A percentile compares a stretch with the other conserved stretches of the same genome.
Conservation (phyloP, 1,140 invertebrate species). For the Eumaeus atala region DNA sequence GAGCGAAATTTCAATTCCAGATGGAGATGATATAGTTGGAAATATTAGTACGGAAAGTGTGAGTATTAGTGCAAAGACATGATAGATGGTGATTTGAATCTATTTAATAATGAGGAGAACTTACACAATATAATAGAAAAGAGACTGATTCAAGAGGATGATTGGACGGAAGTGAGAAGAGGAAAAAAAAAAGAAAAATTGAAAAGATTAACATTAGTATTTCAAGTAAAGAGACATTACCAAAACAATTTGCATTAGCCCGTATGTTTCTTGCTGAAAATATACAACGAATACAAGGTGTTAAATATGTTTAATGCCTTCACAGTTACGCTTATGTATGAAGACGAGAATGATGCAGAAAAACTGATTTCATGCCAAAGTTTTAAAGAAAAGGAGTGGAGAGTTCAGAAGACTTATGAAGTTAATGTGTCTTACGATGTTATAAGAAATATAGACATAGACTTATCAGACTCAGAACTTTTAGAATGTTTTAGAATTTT, state of each 20-base stretch:
- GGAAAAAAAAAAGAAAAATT: constrained; percentile 16
- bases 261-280: constrained; percentile 16
- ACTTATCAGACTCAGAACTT: constrained; percentile 15
- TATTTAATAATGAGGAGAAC: too few relatives aligned
- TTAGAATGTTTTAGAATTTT: too few relatives aligned
- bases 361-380: constrained; percentile 6
- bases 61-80: too few relatives aligned
- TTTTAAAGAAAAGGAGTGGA: constrained; percentile 20
- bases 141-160: too few relatives aligned
- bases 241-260: constrained; percentile 28
- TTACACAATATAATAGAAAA: too few relatives aligned
- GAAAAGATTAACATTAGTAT: constrained; percentile 18
- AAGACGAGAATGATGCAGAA: neutral
- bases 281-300: constrained; percentile 17
- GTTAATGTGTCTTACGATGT: constrained; percentile 22
- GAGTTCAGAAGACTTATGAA: constrained; percentile 16
- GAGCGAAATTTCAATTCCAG: too few relatives aligned
- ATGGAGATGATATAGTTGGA: too few relatives aligned
- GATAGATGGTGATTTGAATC: too few relatives aligned
- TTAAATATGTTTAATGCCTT: constrained; percentile 24
- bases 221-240: constrained; percentile 17
- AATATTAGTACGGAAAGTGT: too few relatives aligned
- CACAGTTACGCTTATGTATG: constrained; percentile 16
- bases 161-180: constrained; percentile 9
- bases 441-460: constrained; percentile 18